These are phyloP conservation scores for Melinaea menophilus DNA, from an alignment of 2,888 invertebrate genomes.

Conservation along the genomic window DNA sequence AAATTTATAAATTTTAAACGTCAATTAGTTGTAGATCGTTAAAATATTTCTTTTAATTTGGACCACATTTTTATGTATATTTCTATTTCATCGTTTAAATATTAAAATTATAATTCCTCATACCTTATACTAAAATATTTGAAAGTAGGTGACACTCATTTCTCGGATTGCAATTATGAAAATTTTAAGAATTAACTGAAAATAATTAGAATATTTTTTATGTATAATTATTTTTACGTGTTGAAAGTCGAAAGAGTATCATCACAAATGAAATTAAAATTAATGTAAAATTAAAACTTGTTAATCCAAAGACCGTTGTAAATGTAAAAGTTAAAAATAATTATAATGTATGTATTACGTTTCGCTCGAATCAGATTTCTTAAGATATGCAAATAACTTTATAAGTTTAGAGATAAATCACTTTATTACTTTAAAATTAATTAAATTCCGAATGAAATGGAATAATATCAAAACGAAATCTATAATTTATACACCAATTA, in stretches of 20 bases:
- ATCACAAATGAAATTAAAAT: too few relatives aligned
- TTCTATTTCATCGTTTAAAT: background rate
- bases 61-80: background rate
- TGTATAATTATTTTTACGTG: too few relatives aligned
- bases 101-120: background rate
- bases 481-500: slow-evolving; percentile 15
- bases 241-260: too few relatives aligned
- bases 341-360: background rate
- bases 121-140: background rate
- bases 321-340: background rate
- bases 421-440: slow-evolving; percentile 25
- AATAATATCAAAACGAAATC: slow-evolving; percentile 12
- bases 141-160: background rate
- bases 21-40: slow-evolving; percentile 2
- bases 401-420: slow-evolving; percentile 23
- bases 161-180: background rate
- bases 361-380: slow-evolving; percentile 8
- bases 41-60: background rate
- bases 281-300: background rate
- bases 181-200: background rate
- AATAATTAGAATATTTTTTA: too few relatives aligned
- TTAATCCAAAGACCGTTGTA: background rate
- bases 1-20: background rate
- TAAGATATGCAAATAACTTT: slow-evolving; percentile 18
- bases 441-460: slow-evolving; percentile 15